Evolutionary conservation across 1,140 invertebrate species (phyloP), one percentile per base, ranked within the genome.

Genomic region (Cotesia vestalis): DNA sequence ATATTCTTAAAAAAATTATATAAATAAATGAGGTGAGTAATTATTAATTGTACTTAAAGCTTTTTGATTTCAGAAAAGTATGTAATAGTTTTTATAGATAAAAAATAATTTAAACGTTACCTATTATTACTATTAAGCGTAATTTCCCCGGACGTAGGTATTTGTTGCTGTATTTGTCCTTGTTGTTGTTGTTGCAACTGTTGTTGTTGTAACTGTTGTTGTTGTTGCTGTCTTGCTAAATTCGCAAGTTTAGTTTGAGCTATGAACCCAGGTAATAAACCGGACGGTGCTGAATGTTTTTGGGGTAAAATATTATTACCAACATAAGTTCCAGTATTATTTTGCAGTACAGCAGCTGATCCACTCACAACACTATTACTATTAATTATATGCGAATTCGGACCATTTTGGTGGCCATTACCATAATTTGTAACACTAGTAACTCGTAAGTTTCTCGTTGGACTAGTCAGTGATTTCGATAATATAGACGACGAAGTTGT

Each of bases 111-210:
- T 46, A 11, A 20, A 67, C 52, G 68, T 82, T 75, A 87, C 86
- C 85, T 87, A 86, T 86, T 46, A 46, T 46, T 86, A 85, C 84
- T 86, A 87, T 84, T 87, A 86, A 87, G 85, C 84, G 84, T 85
- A 86, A 86, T 87, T 84, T 87, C 86, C 82, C 85, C 85, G 74
- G 86, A 83, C 79, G 84, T 81, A 79, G 85, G 80, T 78, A 86
- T 83, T 57, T 76, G 75, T 60, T 71, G 69, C 55, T 75, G 74
- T 66, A 57, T 46, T 57, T 72, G 70, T 38, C 36, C 20, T 57
- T 73, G 69, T 36, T 73, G 72, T 51, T 73, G 71, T 20, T 63
- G 59, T 46, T 74, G 73, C 73, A 79, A 76, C 57, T 75, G 74
- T 75, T 78, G 77, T 74, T 74, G 73, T 46, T 74, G 80, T 57